Evolutionary conservation across 2,888 invertebrate genomes (phyloP), one percentile per base, ranked within the genome.

Genomic region (Latheticus oryzae): DNA sequence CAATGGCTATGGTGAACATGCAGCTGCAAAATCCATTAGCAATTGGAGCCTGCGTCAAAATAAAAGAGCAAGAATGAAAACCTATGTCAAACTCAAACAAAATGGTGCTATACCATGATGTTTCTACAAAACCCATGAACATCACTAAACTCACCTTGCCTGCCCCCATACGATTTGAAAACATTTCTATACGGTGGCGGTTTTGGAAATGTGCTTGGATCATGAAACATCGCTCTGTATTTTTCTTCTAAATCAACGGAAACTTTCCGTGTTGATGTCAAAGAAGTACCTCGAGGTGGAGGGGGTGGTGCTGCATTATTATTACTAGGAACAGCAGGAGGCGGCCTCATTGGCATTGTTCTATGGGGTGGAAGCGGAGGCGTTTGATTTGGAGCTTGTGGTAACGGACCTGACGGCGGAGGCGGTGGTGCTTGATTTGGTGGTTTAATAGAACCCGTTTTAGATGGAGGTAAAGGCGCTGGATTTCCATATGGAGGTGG

Each of bases 151-250:
- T 77, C 74, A 83, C 83, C 83, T 76, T 81, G 81, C 77, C 84
- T 84, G 77, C 86, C 87, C 79, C 85, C 85, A 81, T 89, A 89
- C 40, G 85, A 82, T 78, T 90, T 90, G 26, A 82, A 77, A 70
- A 87, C 80, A 67, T 86, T 83, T 65, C 83, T 80, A 79, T 87
- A 91, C 54, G 85, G 84, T 66, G 86, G 87, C 5, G 92, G 91
- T 13, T 80, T 78, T 4, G 91, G 90, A 78, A 92, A 89, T 64
- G 79, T 80, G 53, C 81, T 78, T 1, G 83, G 74, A 7, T 84
- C 77, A 62, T 83, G 84, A 80, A 91, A 92, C 65, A 83, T 77
- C 35, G 85, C 83, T 17, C 82, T 82, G 78, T 88, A 91, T 57
- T 87, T 83, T 19, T 83, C 79, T 66, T 91, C 91, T 65, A 91